Evolutionary conservation across 2,888 invertebrate species (phyloP).

Genomic region (Icerya purchasi): DNA sequence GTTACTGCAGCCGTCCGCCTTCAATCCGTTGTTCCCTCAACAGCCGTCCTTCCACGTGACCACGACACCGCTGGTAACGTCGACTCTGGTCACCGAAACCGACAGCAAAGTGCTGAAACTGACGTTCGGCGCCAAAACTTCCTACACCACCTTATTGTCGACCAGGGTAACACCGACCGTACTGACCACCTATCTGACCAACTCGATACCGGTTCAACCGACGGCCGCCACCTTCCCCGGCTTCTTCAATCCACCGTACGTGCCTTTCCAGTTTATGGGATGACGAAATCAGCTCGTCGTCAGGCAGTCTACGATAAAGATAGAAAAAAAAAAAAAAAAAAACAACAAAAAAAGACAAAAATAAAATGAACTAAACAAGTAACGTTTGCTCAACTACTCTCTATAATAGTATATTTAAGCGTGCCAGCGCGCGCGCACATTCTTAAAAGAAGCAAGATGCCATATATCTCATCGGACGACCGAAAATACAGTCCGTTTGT

Average conservation of each 20-base stretch:
- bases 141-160: conserved; percentile 64
- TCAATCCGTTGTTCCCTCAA: conserved; percentile 24
- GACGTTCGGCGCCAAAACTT: conserved; percentile 76
- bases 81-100: conserved; percentile 54
- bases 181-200: conserved; percentile 62
- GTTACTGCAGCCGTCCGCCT: conserved; percentile 30
- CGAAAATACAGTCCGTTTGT: too few relatives aligned
- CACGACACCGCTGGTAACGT: conserved; percentile 58
- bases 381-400: too few relatives aligned
- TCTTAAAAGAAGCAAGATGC: too few relatives aligned
- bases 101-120: conserved; percentile 61
- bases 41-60: conserved; percentile 49
- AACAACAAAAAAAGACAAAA: too few relatives aligned
- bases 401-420: too few relatives aligned
- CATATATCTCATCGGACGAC: too few relatives aligned
- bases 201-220: conserved; percentile 47
- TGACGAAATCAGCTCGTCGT: too few relatives aligned
- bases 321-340: too few relatives aligned
- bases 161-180: conserved; percentile 63
- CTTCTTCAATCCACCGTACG: conserved; percentile 35
- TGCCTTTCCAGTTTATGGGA: background rate
- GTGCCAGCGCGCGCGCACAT: too few relatives aligned
- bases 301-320: too few relatives aligned
- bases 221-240: conserved; percentile 47
- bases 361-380: too few relatives aligned